Base-by-base conservation (phyloP, 2,888 invertebrate species). In the Eristalis arbustorum region DNA sequence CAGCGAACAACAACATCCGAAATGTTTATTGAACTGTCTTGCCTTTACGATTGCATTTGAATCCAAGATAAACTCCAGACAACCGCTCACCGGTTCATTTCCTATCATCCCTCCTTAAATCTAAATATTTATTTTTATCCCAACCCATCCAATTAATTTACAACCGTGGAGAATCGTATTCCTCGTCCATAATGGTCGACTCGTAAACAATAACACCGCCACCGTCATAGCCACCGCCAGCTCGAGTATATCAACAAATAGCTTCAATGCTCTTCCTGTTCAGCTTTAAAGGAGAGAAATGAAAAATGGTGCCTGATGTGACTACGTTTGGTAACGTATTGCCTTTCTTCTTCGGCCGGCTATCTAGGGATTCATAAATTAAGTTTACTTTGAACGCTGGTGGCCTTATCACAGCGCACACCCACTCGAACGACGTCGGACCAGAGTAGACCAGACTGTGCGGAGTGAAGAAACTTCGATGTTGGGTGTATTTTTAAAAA, bases 321-420 rank as follows among this genome's bases (percentile, higher is more conserved):
- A 49, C 49, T 49, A 18, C 18, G 18, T 49, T 49, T 49, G 49
- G 49, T 5, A 49, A 49, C 49, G 49, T 18, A 49, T 49, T 49
- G 49, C 18, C 3, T 4, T 42, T n/a, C 42, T 6, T n/a, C 42
- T 4, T 1, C n/a, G 42, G 49, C n/a, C 18, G 64, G 34, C 63
- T 69, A 79, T 79, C 67, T 72, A 68, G 23, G 66, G 56, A 76
- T 72, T 84, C 80, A 72, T 68, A 71, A 77, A 77, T 82, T 69
- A 75, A 74, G 34, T 61, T 71, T 28, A 18, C 49, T 49, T 18
- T 2, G 49, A 4, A 8, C 49, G 49, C 49, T 49, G 49, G 49
- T 49, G 49, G 49, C 49, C 49, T 49, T 49, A 49, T 49, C 49
- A 49, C 49, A 49, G 49, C n/a, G n/a, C 49, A 49, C 49, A 49